Conservation (phyloP, 2,113 vertebrate genomes). For the Podarcis raffonei region DNA sequence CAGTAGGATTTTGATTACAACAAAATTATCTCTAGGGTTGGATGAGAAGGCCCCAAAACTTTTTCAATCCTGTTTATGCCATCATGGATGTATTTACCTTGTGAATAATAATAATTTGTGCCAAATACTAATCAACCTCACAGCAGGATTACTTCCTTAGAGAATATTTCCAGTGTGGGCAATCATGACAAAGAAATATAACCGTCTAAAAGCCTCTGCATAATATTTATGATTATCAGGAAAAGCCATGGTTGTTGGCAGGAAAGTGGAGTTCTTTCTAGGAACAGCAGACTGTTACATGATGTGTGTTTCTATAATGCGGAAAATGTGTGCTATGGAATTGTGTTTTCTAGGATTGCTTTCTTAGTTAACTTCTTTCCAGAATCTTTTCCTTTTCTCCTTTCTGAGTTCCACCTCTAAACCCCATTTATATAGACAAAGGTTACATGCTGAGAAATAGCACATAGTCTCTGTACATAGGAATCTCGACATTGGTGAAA, state of each 20-base stretch:
- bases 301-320: conserved; percentile 52
- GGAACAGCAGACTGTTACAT: conserved; percentile 68
- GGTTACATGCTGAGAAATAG: not conserved
- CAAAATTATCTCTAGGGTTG: not conserved
- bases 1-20: not conserved
- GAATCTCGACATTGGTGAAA: not conserved
- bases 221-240: conserved; percentile 70
- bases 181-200: conserved; percentile 62
- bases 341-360: conserved; percentile 50
- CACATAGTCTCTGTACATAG: not conserved
- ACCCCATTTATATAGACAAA: not conserved
- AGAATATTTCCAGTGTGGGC: conserved; percentile 49
- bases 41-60: not conserved
- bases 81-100: conserved; percentile 18
- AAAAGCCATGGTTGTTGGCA: conserved; percentile 77
- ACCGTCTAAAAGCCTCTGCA: conserved; percentile 64
- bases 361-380: conserved; percentile 35
- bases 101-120: conserved; percentile 5
- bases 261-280: conserved; percentile 75
- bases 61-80: not conserved
- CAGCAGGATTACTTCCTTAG: conserved; percentile 16
- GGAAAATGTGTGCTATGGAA: conserved; percentile 26
- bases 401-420: not conserved
- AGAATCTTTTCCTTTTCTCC: conserved; percentile 13
- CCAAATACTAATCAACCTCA: conserved; percentile 49